Evolutionary conservation across 2,888 invertebrate genomes (phyloP), one percentile per base, ranked within the genome.

Genomic region (Aspidiotus rigidus): DNA sequence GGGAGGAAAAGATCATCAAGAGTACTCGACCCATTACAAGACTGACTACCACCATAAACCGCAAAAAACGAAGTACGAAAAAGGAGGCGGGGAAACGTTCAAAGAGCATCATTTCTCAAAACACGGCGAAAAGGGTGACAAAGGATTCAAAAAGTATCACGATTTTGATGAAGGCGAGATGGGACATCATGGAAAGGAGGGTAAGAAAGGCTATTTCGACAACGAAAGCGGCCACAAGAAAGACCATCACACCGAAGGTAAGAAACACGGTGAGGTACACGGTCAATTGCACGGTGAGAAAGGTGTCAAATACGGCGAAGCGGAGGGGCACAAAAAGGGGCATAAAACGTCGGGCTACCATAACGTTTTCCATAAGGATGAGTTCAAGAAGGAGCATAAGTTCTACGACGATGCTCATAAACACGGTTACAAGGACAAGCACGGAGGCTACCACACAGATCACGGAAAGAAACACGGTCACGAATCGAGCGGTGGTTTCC

Each of bases 341-440:
- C 87, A 87, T 75, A 87, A 87, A 76, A 86, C 86, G 0, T 86
- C 85, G 77, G 88, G 88, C 0, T 88, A 85, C 78, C 87, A 89
- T 79, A 87, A 88, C 79, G 86, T 86, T 73, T 86, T 86, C 77
- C 86, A 87, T 78, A 91, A 91, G 77, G 90, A 88, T 74, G 88
- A 88, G 76, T 87, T 84, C 78, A 85, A 86, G 76, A 87, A 86
- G 74, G 87, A 88, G 75, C 88, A 88, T 78, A 86, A 85, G 75
- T 91, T 90, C 81, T 91, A 90, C 79, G 90, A 91, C 76, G 89
- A 90, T 77, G 86, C 86, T 77, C 88, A 90, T 78, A 88, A 90
- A 76, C 88, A 87, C 7, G 87, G 87, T 0, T 83, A 85, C 73
- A 85, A 86, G 75, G 83, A 83, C 74, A 90, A 90, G 76, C 86